phyloP scores from a whole-genome alignment of 2,797 vertebrate genomes.

The Columba guinea region DNA sequence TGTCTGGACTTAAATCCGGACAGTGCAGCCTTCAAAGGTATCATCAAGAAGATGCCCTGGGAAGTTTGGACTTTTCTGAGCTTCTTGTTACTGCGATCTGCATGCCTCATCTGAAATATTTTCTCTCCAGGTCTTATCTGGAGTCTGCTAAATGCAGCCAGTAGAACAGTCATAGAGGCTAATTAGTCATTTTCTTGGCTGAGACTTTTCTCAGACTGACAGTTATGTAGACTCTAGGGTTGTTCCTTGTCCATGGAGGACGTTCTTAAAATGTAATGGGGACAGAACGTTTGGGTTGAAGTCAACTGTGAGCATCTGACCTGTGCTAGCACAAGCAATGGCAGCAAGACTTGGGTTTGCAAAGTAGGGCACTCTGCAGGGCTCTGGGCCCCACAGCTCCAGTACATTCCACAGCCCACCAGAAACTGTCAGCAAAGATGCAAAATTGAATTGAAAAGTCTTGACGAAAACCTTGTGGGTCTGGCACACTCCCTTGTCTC shows the following conservation, averaged over 20 bases:
- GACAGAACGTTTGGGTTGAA: background rate
- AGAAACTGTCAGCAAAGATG: background rate
- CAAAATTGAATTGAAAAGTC: background rate
- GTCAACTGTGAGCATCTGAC: background rate
- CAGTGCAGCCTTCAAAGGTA: background rate
- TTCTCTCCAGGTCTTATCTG: background rate
- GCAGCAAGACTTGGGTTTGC: background rate
- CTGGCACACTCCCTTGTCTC: background rate
- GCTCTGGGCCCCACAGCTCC: background rate
- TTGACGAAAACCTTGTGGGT: background rate
- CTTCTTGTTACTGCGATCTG: background rate
- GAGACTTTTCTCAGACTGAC: background rate
- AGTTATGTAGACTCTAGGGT: background rate
- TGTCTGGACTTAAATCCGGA: background rate
- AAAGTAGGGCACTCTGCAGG: background rate
- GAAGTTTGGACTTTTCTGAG: background rate
- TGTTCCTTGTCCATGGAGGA: background rate
- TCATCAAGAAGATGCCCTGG: background rate
- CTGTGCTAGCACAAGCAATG: background rate
- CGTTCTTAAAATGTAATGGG: background rate
- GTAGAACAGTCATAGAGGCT: background rate
- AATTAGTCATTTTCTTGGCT: background rate
- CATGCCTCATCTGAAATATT: background rate
- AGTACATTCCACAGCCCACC: background rate
- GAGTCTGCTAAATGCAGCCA: background rate